A percentile compares a stretch with the other conserved stretches of the same genome.
Evolutionary conservation across 2,113 vertebrate genomes (phyloP).

Genomic region (Sinosuthora webbiana): DNA sequence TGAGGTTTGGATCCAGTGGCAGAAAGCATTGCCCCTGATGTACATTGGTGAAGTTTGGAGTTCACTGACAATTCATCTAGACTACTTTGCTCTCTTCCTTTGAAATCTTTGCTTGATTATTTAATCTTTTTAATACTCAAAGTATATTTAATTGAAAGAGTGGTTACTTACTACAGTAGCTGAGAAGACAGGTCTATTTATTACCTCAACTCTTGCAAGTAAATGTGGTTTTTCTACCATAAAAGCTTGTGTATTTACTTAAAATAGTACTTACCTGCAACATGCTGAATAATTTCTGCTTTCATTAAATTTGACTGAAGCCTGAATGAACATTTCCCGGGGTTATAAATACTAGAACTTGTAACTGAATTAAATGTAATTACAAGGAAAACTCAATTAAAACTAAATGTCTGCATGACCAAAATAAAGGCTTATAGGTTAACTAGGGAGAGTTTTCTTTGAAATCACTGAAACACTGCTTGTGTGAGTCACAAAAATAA

Average conservation of each 20-base stretch:
- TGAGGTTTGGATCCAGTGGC: background rate
- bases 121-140: background rate
- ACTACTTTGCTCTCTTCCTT: background rate
- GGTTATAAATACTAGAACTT: slow-evolving; percentile 11
- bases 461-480: background rate
- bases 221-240: background rate
- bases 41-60: background rate
- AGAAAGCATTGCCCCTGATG: background rate
- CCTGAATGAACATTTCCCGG: background rate
- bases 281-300: slow-evolving; percentile 21
- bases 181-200: background rate
- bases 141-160: background rate
- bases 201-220: background rate
- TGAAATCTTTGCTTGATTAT: background rate
- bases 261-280: background rate
- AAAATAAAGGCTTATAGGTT: background rate
- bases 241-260: background rate
- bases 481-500: background rate
- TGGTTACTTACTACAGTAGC: background rate
- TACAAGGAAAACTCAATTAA: background rate
- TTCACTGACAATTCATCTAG: background rate
- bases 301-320: slow-evolving; percentile 5
- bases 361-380: slow-evolving; percentile 28
- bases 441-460: background rate
- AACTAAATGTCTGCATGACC: background rate